These are phyloP conservation scores for Harlomillsia oculata DNA, from an alignment of 1,140 invertebrate genomes.

Conservation along the genomic window DNA sequence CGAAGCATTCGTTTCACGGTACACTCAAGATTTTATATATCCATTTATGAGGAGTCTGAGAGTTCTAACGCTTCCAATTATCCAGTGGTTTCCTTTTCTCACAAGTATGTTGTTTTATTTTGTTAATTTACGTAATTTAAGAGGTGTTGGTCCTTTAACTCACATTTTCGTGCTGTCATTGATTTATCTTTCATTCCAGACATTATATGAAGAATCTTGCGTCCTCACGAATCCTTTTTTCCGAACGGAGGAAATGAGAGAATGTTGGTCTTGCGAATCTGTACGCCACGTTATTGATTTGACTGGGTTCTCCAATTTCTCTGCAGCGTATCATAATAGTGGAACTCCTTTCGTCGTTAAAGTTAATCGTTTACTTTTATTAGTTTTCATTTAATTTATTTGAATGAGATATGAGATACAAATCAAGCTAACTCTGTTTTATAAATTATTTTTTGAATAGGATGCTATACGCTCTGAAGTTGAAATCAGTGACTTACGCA, in stretches of 20 bases:
- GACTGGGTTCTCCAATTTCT: constrained; percentile 38
- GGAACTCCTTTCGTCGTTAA: constrained; percentile 42
- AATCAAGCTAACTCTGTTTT: too few relatives aligned
- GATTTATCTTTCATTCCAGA: constrained; percentile 45
- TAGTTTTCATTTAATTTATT: too few relatives aligned
- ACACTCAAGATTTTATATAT: constrained; percentile 59
- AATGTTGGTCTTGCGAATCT: constrained; percentile 64
- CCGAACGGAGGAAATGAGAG: constrained; percentile 55
- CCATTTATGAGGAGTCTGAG: constrained; percentile 52
- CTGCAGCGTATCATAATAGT: constrained; percentile 38
- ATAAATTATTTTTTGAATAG: constrained; percentile 17
- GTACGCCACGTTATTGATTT: constrained; percentile 51
- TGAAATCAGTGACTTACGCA: constrained; percentile 31
- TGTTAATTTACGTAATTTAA: not conserved
- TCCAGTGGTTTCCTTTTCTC: constrained; percentile 51
- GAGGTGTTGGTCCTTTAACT: not conserved
- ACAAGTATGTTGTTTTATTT: constrained; percentile 45
- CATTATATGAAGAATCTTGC: constrained; percentile 67
- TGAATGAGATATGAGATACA: too few relatives aligned
- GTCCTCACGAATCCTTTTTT: constrained; percentile 65
- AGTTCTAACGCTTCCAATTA: constrained; percentile 51
- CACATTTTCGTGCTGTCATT: not conserved
- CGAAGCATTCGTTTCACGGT: constrained; percentile 49
- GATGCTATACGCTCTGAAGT: constrained; percentile 31
- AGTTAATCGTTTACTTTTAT: too few relatives aligned